Base-by-base conservation (phyloP, 1,140 invertebrate species). In the Leptinotarsa undecemlineata region DNA sequence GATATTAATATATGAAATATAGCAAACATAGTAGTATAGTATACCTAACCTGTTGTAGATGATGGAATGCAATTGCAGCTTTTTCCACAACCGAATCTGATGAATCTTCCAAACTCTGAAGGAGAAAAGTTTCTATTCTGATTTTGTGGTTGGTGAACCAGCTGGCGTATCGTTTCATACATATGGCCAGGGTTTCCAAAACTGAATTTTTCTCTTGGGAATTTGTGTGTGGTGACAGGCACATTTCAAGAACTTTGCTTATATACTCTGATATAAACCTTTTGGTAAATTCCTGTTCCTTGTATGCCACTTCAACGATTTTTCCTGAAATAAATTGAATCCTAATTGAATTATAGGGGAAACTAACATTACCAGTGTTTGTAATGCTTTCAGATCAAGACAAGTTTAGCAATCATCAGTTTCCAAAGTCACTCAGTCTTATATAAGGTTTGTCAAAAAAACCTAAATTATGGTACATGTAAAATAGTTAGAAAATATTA, bases 11-110 rank as follows among this genome's bases (percentile, higher is more conserved):
- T 42, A 42, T 42, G 11, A 11, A 11, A 5, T 11, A 42, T 11
- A 11, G 33, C 33, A 42, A 42, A 42, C 11, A 11, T 5, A 33
- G n/a, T n/a, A n/a, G n/a, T 4, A 20, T 2, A 64, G 63, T 14
- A 64, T 2, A 64, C 6, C 63, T 73, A 62, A 78, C 76, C 57
- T 75, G 71, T 26, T 78, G 76, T 20, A 78, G 73, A 63, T 73
- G 71, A 71, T 78, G 76, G 23, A 78, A 78, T 42, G 76, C 76
- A 21, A 70, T 15, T 57, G 74, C 71, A 42, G 76, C 74, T 47
- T 47, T 70, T 42, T 69, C 11, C 1, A 78, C 71, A 6, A 78
- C 15, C 20, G 74, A 51, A 14, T 26, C 66, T 57, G 67, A 17
- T 13, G 57, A 33, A 68, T 20, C 71, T 69, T 78, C 76, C 66